Evolutionary conservation across 2,888 invertebrate species (phyloP).

Genomic region (Bugulina stolonifera): DNA sequence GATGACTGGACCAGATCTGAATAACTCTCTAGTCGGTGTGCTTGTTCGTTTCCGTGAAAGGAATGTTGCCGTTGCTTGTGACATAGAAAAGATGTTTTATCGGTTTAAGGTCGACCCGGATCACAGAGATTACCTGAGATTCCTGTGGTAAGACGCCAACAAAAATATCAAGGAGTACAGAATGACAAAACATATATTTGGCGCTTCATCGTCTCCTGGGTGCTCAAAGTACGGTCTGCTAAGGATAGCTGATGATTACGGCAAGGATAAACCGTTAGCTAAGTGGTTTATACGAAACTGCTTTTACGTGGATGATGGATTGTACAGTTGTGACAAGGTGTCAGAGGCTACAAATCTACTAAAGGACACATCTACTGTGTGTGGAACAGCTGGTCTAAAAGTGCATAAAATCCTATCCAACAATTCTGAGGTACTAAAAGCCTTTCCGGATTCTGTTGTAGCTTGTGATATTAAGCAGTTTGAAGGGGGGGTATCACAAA

Average conservation of each 20-base stretch:
- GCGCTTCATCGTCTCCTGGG: neutral
- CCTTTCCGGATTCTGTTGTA: neutral
- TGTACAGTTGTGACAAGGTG: too few relatives aligned
- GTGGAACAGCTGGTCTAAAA: neutral
- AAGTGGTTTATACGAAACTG: neutral
- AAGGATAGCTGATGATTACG: neutral
- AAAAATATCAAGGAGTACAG: neutral
- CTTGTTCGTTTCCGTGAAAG: neutral
- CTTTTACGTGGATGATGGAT: neutral
- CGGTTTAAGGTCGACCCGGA: neutral
- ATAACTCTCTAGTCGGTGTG: neutral
- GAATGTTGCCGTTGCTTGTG: neutral
- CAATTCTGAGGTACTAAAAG: neutral
- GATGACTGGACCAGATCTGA: neutral
- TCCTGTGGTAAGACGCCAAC: neutral
- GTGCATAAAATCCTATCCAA: neutral
- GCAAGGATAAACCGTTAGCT: neutral
- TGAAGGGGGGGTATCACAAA: neutral
- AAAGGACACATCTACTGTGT: too few relatives aligned
- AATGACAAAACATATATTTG: neutral
- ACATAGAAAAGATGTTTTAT: neutral
- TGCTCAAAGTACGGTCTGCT: neutral
- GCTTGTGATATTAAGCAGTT: neutral
- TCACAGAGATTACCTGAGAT: neutral
- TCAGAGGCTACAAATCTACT: too few relatives aligned